phyloP scores from a whole-genome alignment of 2,113 vertebrate genomes.

The Bucco capensis region DNA sequence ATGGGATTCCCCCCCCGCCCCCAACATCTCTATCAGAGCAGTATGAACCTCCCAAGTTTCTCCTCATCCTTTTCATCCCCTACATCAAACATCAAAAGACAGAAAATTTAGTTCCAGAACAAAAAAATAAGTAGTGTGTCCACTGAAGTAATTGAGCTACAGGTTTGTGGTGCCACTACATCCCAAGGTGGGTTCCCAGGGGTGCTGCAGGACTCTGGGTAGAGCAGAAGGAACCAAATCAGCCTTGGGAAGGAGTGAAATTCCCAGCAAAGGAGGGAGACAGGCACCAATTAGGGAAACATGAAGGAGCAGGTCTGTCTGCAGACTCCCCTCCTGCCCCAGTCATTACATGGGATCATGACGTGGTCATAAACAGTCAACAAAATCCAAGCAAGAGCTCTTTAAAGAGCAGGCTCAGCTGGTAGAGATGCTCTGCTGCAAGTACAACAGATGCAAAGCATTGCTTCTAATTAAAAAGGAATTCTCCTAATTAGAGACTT shows the following conservation, averaged over 20 bases:
- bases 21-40: neutral
- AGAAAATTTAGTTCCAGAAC: neutral
- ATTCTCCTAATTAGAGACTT: constrained; percentile 67
- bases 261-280: neutral
- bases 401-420: constrained; percentile 42
- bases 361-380: neutral
- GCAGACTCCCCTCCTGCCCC: constrained; percentile 6
- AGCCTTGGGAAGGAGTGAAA: neutral
- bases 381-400: neutral
- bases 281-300: constrained; percentile 31
- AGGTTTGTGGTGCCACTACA: neutral
- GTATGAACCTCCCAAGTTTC: neutral
- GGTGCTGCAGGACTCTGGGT: fast-evolving
- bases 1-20: neutral
- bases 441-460: constrained; percentile 48
- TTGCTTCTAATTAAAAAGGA: constrained; percentile 70
- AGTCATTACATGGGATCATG: constrained; percentile 30
- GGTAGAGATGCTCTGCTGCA: constrained; percentile 44
- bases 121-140: neutral
- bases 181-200: neutral
- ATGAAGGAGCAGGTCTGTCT: constrained; percentile 58
- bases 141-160: neutral
- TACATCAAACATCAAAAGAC: neutral
- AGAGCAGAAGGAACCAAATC: neutral
- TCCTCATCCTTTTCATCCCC: neutral